phyloP scores from a whole-genome alignment of 1,140 invertebrate genomes.

The Branchinecta lindahli region DNA sequence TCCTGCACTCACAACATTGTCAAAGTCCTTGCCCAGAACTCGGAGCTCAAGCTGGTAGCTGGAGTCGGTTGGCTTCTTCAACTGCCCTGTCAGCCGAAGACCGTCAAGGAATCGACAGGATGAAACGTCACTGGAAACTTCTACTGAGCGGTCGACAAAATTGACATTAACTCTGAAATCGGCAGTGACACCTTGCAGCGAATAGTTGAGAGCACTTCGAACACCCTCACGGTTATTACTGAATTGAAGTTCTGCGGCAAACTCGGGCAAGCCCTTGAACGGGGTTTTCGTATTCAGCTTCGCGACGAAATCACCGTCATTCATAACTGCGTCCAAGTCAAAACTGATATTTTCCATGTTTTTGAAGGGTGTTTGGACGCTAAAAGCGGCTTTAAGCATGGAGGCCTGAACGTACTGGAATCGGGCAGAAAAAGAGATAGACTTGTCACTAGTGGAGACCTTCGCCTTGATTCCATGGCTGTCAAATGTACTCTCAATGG shows the following conservation, averaged over 20 bases:
- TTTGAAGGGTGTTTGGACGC: not conserved
- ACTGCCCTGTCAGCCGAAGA: not conserved
- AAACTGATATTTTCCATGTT: not conserved
- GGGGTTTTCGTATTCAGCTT: conserved; percentile 25
- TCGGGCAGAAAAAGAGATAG: not conserved
- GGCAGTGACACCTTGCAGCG: not conserved
- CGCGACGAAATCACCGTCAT: not conserved
- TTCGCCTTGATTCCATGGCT: not conserved
- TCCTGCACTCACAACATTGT: not conserved
- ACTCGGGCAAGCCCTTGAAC: conserved; percentile 21
- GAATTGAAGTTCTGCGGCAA: conserved; percentile 16
- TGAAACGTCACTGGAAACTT: not conserved
- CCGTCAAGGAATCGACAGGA: not conserved
- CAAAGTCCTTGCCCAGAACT: not conserved
- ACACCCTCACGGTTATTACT: not conserved
- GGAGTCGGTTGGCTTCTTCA: not conserved
- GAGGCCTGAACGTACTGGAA: not conserved
- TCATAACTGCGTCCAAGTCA: not conserved
- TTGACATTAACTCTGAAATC: not conserved
- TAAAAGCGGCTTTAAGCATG: not conserved
- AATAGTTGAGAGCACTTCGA: not conserved
- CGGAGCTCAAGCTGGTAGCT: not conserved
- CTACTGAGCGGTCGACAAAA: not conserved
- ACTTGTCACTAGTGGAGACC: not conserved
- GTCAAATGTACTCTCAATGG: not conserved